Percentiles rank a stretch among this genome's conserved stretches.
Conservation (phyloP, 92 coral and sea anemone species). For the Zoanthus gigantus region DNA sequence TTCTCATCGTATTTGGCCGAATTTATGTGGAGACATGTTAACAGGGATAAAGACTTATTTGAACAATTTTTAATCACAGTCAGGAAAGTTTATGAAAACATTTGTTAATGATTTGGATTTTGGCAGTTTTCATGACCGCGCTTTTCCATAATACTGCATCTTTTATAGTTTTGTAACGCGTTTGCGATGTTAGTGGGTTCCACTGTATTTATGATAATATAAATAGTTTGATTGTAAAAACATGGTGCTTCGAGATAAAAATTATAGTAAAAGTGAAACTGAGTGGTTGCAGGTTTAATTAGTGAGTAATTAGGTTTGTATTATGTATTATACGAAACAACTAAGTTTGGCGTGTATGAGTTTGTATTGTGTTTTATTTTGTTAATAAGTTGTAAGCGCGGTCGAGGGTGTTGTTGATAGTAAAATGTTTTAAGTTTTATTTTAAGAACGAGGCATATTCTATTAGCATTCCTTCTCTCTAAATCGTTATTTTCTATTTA, state of each 20-base stretch:
- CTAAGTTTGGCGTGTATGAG: neutral
- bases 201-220: neutral
- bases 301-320: slow-evolving; percentile 4
- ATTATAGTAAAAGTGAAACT: neutral
- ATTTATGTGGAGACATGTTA: slow-evolving; percentile 69
- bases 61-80: slow-evolving; percentile 39
- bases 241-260: neutral
- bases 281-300: neutral
- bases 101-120: slow-evolving; percentile 16
- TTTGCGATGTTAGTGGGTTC: neutral
- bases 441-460: too few species aligned
- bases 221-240: neutral
- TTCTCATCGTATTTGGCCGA: slow-evolving; percentile 73
- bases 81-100: slow-evolving; percentile 6
- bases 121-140: slow-evolving; percentile 1
- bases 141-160: neutral
- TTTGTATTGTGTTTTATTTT: slow-evolving; percentile 3
- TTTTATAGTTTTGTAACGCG: neutral
- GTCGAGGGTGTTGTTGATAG: neutral
- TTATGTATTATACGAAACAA: neutral
- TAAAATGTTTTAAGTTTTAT: neutral
- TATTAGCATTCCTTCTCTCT: neutral
- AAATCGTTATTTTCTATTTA: neutral
- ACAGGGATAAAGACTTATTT: slow-evolving; percentile 67
- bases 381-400: neutral